Evolutionary conservation across 92 coral and sea anemone species (phyloP), one percentile per base, ranked within the genome.

Genomic region (Blastomussa wellsi): DNA sequence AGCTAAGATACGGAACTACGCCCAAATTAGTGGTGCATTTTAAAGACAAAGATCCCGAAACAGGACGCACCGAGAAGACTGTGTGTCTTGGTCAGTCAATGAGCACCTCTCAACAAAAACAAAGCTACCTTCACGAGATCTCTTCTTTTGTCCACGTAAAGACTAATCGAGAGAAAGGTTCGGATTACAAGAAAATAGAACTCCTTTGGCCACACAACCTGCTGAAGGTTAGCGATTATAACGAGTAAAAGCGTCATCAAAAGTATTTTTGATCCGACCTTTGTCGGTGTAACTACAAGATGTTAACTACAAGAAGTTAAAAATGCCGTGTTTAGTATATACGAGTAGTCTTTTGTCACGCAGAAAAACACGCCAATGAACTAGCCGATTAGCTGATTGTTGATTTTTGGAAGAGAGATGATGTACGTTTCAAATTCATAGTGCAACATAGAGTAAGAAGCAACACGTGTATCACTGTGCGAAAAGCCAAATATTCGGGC

Each of bases 171-270:
- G 85, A 84, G 51, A 80, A 78, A 31, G 80, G 64, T 3, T 66
- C 74, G 3, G 60, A 29, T 28, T 77, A 51, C 48, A 24, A 81
- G 48, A 87, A 87, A 57, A 35, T 82, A 0, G 90, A 87, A 39
- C 52, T 87, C 3, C 82, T 81, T 37, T 87, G 86, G 86, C 90
- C 90, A 0, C 90, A 87, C 33, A 28, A 33, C 24, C 49, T 81
- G 65, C 77, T 87, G 26, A 13, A 87, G 90, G 90, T 87, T 8
- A 8, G 71, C 11, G 37, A 65, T 65, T 5, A 65, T 37, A 13
- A 29, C 29, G 15, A 44, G 49, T 44, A 6, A 44, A 44, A 44
- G 7, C 0, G 0, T 44, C 49, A 6, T 44, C 49, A 44, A 8
- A 13, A 8, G 12, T 13, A 8, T 6, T 44, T 44, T 44, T 13